phyloP scores from a whole-genome alignment of 2,888 invertebrate genomes.

The Dasysyrphus albostriatus region DNA sequence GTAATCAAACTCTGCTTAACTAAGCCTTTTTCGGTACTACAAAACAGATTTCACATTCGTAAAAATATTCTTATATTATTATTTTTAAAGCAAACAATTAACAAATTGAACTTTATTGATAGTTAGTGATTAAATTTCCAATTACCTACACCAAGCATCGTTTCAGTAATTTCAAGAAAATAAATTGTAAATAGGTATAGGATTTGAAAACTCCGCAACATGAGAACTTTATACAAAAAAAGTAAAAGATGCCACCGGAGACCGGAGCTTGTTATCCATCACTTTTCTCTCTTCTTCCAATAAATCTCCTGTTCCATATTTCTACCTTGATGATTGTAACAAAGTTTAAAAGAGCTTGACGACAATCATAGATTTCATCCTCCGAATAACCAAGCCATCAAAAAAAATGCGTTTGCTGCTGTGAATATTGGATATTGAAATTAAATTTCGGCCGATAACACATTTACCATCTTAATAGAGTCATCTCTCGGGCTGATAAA shows the following conservation, averaged over 20 bases:
- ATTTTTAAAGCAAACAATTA: not conserved
- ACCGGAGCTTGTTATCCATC: not conserved
- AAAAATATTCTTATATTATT: too few species aligned
- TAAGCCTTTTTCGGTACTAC: too few species aligned
- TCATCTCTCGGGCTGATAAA: conserved; percentile 51
- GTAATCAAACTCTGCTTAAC: too few species aligned
- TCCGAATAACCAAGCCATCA: not conserved
- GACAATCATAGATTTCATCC: not conserved
- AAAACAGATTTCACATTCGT: too few species aligned
- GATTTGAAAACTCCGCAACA: not conserved
- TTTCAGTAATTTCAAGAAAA: not conserved
- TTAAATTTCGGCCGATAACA: conserved; percentile 57
- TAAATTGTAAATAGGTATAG: not conserved
- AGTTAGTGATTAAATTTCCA: not conserved
- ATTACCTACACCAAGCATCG: not conserved
- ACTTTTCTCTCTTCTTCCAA: not conserved
- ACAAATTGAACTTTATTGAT: not conserved
- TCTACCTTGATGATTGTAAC: conserved; percentile 1
- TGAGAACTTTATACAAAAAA: not conserved
- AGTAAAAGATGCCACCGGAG: not conserved
- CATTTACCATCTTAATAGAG: conserved; percentile 54
- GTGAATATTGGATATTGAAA: conserved; percentile 35
- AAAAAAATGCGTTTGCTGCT: conserved; percentile 4
- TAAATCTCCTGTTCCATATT: conserved; percentile 1
- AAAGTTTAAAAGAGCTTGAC: not conserved